Evolutionary conservation across 2,888 invertebrate genomes (phyloP).

Genomic region (Andrena bicolor): DNA sequence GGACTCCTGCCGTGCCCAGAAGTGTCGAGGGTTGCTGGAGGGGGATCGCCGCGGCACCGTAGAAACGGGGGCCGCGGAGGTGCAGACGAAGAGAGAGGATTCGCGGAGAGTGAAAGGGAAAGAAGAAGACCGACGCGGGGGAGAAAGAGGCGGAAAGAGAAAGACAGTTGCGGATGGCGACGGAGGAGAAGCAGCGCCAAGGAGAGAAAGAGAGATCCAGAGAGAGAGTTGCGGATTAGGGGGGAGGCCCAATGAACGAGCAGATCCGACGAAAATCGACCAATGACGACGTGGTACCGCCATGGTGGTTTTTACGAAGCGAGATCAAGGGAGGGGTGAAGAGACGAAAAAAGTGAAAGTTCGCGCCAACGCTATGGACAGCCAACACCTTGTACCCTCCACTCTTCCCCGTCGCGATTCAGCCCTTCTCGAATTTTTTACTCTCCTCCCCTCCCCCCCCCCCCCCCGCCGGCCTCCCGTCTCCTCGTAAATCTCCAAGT

Average conservation of each 20-base stretch:
- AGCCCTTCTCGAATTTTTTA: constrained; percentile 38
- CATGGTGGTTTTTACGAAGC: constrained; percentile 70
- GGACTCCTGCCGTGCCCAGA: constrained; percentile 79
- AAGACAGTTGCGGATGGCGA: constrained; percentile 42
- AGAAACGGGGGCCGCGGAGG: constrained; percentile 21
- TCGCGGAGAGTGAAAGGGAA: constrained; percentile 48
- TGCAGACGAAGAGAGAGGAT: constrained; percentile 58
- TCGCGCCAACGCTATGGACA: constrained; percentile 73
- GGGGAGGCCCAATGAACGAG: constrained; percentile 72
- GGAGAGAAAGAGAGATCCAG: constrained; percentile 27
- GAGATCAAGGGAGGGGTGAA: constrained; percentile 55
- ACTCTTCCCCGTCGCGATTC: constrained; percentile 52
- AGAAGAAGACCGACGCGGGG: constrained; percentile 44
- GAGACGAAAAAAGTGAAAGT: constrained; percentile 83
- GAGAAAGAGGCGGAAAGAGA: constrained; percentile 13
- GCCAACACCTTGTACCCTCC: constrained; percentile 66
- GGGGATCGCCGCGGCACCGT: constrained; percentile 63
- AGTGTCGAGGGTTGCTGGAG: constrained; percentile 69
- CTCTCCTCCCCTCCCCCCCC: not conserved
- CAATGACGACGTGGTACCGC: constrained; percentile 67
- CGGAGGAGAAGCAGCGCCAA: constrained; percentile 40
- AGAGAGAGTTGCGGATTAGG: constrained; percentile 23
- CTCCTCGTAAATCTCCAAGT: constrained; percentile 24
- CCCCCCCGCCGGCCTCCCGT: constrained; percentile 5
- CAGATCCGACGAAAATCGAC: constrained; percentile 68